Base-by-base conservation (phyloP, 2,888 invertebrate genomes). In the Aporophyla nigra region DNA sequence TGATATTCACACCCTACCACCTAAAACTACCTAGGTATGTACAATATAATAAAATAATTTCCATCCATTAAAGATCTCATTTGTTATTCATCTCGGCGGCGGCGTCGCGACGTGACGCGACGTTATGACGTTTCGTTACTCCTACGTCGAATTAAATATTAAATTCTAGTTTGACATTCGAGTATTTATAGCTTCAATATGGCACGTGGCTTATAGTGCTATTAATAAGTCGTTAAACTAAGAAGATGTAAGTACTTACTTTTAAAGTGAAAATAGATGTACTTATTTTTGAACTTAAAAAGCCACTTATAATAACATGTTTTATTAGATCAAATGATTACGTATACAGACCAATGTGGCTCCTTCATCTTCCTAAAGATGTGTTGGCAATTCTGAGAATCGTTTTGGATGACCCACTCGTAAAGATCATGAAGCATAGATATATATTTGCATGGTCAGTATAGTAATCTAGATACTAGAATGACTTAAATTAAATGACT, bases 111-210 rank as follows among this genome's bases (percentile, higher is more conserved):
- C 75, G 76, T 78, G 86, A 59, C 71, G 33, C 40, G 58, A 73
- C 68, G 76, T 66, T 69, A 75, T 84, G 84, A 78, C 75, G 84
- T 78, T 82, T 87, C 69, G 76, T 74, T 87, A 76, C 78, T 84
- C 65, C 82, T 61, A 74, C 72, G 71, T 43, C 74, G 76, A 68
- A 86, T 81, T 81, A 86, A 86, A 86, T 87, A 87, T 86, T 86
- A 84, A 87, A 86, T 84, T 86, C 86, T 87, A 87, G 84, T 86
- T 86, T 87, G 87, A 83, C 81, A 81, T 68, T 43, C 9, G 59
- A 74, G 61, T 78, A 83, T 87, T 86, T 85, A 75, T 79, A 79
- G 85, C 78, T 16, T 73, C 68, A 49, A 74, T 78, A 56, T 53
- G 19, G 63, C 56, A 69, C 74, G 68, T 73, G 72, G 51, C 9